Conservation (phyloP, 2,797 vertebrate species). For the Thripadectes ignobilis region DNA sequence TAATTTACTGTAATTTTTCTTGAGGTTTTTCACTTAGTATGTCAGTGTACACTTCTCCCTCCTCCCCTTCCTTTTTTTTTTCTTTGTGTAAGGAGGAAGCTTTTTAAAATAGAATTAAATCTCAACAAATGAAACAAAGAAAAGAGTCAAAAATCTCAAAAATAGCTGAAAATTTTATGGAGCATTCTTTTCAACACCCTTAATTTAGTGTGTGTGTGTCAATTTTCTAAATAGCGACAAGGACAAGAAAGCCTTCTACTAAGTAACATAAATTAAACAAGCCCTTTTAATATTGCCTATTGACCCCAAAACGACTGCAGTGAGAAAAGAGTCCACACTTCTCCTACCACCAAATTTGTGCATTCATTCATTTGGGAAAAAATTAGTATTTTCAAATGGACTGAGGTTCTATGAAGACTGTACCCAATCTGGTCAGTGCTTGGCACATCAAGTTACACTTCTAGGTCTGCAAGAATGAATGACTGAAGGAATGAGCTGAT, state of each 20-base stretch:
- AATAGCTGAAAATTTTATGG: not conserved
- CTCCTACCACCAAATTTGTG: not conserved
- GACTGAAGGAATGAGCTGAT: not conserved
- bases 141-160: slow-evolving; percentile 16
- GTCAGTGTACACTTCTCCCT: slow-evolving; percentile 48
- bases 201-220: not conserved
- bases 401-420: not conserved
- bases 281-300: not conserved
- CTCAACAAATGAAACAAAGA: slow-evolving; percentile 46
- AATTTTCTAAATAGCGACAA: not conserved
- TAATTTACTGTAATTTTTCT: slow-evolving; percentile 74
- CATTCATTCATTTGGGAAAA: not conserved
- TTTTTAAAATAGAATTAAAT: slow-evolving; percentile 56
- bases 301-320: not conserved
- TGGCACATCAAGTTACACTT: not conserved
- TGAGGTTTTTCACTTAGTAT: slow-evolving; percentile 65
- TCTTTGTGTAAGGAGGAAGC: slow-evolving; percentile 38
- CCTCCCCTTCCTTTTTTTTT: not conserved
- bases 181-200: not conserved
- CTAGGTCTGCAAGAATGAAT: not conserved
- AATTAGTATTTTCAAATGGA: not conserved
- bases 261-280: slow-evolving; percentile 27
- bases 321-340: not conserved
- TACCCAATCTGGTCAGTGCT: not conserved
- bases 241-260: not conserved